A percentile compares a stretch with the other conserved stretches of the same genome.
Evolutionary conservation across 2,113 vertebrate genomes (phyloP).

Genomic region (Pseudolaguvia tuberculata): DNA sequence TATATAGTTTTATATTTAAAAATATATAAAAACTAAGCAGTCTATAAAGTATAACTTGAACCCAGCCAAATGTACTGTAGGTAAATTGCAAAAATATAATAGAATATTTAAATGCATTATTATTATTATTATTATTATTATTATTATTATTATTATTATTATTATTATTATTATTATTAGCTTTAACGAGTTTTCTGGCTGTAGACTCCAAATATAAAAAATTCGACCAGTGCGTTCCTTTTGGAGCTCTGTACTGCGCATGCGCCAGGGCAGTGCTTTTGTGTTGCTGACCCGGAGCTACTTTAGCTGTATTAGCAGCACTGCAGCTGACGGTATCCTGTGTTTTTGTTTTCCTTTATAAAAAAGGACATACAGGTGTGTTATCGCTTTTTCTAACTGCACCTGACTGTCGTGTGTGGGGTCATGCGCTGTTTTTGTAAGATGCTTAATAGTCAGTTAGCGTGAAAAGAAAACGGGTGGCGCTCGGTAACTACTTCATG

Average conservation of each 20-base stretch:
- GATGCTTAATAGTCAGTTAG: constrained; percentile 9
- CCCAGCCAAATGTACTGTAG: no score
- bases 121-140: no score
- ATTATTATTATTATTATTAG: not conserved
- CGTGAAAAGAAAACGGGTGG: not conserved
- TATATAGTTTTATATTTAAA: no score
- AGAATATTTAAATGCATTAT: no score
- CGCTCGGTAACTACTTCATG: not conserved
- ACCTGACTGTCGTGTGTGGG: not conserved
- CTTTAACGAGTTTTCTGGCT: no score
- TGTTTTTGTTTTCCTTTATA: not conserved
- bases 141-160: no score
- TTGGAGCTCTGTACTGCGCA: not conserved
- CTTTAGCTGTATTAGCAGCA: constrained; percentile 73
- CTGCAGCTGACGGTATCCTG: constrained; percentile 58
- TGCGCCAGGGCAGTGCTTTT: constrained; percentile 51
- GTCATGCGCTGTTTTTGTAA: not conserved
- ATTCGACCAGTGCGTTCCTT: not conserved
- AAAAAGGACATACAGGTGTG: constrained; percentile 57
- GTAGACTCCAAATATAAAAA: not conserved
- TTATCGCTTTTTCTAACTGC: constrained; percentile 14
- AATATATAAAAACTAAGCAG: no score
- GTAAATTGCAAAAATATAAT: no score
- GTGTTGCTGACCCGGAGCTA: constrained; percentile 62
- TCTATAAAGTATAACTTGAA: no score